phyloP scores from a whole-genome alignment of 2,797 vertebrate genomes.

The Echeneis naucrates region DNA sequence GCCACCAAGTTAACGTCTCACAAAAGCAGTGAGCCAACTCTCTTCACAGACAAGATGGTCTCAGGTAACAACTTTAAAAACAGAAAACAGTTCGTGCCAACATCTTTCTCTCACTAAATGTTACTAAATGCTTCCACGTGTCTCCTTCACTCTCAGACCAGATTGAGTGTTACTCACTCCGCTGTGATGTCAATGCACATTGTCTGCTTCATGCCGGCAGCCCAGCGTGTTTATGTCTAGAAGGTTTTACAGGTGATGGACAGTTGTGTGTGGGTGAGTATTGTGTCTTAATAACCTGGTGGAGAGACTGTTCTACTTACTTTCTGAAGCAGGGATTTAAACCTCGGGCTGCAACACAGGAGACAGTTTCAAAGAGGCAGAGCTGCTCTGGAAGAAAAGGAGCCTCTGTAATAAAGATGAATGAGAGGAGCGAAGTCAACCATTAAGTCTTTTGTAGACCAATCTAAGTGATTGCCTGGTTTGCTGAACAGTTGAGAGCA shows the following conservation, averaged over 20 bases:
- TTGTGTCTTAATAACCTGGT: slow-evolving; percentile 4
- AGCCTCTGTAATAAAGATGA: slow-evolving; percentile 5
- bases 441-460: slow-evolving; percentile 62
- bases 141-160: slow-evolving; percentile 80
- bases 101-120: background rate
- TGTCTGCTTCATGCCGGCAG: slow-evolving; percentile 82
- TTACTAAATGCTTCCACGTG: slow-evolving; percentile 5
- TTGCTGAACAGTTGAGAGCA: slow-evolving; percentile 47
- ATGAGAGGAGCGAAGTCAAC: background rate
- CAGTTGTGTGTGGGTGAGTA: slow-evolving; percentile 87
- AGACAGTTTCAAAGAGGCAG: slow-evolving; percentile 9
- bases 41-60: slow-evolving; percentile 89
- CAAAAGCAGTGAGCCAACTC: slow-evolving; percentile 32
- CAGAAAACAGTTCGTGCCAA: background rate
- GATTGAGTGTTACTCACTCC: slow-evolving; percentile 83
- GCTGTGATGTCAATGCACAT: slow-evolving; percentile 84
- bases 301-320: slow-evolving; percentile 17
- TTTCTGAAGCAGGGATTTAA: slow-evolving; percentile 6
- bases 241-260: slow-evolving; percentile 88
- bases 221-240: slow-evolving; percentile 85
- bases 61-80: slow-evolving; percentile 83
- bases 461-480: slow-evolving; percentile 75
- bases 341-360: background rate
- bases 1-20: slow-evolving; percentile 36
- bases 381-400: slow-evolving; percentile 17